Base-by-base conservation (phyloP, 2,888 invertebrate species). In the Clistopyga incitator region DNA sequence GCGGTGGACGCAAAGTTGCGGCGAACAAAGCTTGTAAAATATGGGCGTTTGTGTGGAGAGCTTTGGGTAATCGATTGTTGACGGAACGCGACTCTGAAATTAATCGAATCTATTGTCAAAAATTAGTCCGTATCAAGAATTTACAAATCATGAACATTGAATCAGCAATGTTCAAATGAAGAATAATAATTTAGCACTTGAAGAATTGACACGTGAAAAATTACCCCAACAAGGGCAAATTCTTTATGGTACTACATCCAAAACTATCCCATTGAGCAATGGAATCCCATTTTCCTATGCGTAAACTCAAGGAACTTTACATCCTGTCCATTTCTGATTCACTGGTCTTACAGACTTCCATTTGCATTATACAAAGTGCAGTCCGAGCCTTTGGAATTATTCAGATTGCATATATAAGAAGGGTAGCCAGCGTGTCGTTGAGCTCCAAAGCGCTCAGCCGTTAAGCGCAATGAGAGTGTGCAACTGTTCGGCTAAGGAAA, bases 331-430 rank as follows among this genome's bases (percentile, higher is more conserved):
- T 45, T 45, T 23, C 38, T 45, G 23, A 45, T 18, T 68, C 59
- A 45, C 52, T 6, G 29, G 68, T 68, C 45, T 20, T 61, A 52
- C 50, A n/a, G 52, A 52, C 20, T 47, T 29, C 20, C 50, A 54
- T 76, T 81, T 56, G 42, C 52, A 71, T 76, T 45, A 68, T 76
- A 70, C 65, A 65, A 18, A 61, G 61, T 34, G 61, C 61, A 61
- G 29, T 29, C 47, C 70, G 54, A 23, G 50, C 47, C 18, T 64
- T 15, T 50, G 64, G 59, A 68, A 65, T 74, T 75, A 78, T 82
- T 78, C 52, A 56, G n/a, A 47, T 45, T 50, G n/a, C 29, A 25
- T 56, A 56, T 29, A 34, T 79, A 52, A 56, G 15, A 45, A 47
- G 54, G 59, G 42, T 76, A 50, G 71, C 20, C 38, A 68, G 47